Base-by-base conservation (phyloP, 1,140 invertebrate genomes). In the Chrysomallon squamiferum region DNA sequence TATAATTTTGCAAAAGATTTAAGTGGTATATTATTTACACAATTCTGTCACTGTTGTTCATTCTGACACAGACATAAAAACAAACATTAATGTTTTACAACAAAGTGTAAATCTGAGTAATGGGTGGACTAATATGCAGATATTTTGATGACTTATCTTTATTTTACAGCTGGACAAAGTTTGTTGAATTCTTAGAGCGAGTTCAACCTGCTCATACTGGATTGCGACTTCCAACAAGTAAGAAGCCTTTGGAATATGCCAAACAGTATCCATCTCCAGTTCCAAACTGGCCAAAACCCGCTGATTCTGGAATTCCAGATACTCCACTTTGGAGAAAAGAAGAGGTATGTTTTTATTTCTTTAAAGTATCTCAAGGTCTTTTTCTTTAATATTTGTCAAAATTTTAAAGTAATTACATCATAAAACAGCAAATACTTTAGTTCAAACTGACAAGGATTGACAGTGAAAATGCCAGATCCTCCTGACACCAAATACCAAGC, bases 191-290 rank as follows among this genome's bases (percentile, higher is more conserved):
- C 30, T 29, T 79, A 15, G 73, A 77, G 33, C 67, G 63, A 59
- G 59, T 77, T 9, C 75, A 77, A 50, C 71, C 75, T 29, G 54
- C 54, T n/a, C 66, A 70, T 25, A 79, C 75, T 20, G 75, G 75
- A 15, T 52, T 75, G 6, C 58, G 60, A 30, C 71, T 77, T 9
- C 68, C 68, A 25, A 30, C 43, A 13, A 75, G 72, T 45, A 78
- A 77, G 50, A 62, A 61, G 29, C 76, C 76, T 22, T 59, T 71
- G 43, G 76, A 77, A n/a, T 77, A 75, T 67, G 76, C 70, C n/a
- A 73, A 69, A 45, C 62, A 68, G 7, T 50, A 56, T 22, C 73
- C 71, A 2, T 29, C 43, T 13, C 73, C 73, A 2, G 50, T 50
- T 3, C 52, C 68, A 13, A 66, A 54, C 52, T 78, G 76, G 76